These are phyloP conservation scores for Brachionus calyciflorus DNA, from an alignment of 1,140 invertebrate genomes.

Conservation along the genomic window DNA sequence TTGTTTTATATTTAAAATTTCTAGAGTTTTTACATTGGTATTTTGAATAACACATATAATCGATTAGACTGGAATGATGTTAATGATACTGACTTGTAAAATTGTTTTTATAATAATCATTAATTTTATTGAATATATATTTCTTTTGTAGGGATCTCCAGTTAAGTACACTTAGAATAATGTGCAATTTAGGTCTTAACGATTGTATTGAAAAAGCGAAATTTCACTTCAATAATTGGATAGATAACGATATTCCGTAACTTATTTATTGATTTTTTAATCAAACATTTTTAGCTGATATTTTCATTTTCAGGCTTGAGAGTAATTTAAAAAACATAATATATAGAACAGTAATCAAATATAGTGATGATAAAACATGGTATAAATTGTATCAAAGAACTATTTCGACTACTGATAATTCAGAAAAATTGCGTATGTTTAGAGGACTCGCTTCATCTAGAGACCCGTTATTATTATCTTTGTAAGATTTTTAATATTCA, in stretches of 20 bases:
- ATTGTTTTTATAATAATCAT: neutral
- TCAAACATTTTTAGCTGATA: too few species aligned
- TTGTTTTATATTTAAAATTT: neutral
- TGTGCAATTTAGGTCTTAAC: slow-evolving; percentile 14
- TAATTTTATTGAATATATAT: neutral
- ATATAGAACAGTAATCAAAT: slow-evolving; percentile 21
- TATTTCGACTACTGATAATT: slow-evolving; percentile 5
- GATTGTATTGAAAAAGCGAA: slow-evolving; percentile 17
- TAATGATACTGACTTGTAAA: neutral
- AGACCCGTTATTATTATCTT: neutral
- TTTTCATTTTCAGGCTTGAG: slow-evolving; percentile 10
- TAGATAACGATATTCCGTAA: slow-evolving; percentile 5
- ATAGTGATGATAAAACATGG: slow-evolving; percentile 7
- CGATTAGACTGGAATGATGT: neutral
- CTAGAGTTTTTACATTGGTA: slow-evolving; percentile 6
- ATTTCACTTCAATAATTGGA: slow-evolving; percentile 1
- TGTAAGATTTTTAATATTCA: neutral
- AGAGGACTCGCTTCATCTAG: neutral
- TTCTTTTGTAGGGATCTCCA: slow-evolving; percentile 11
- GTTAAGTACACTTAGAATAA: neutral
- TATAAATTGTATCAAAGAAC: slow-evolving; percentile 4
- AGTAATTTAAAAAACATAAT: slow-evolving; percentile 28
- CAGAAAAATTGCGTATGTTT: slow-evolving; percentile 32
- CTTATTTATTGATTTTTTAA: neutral
- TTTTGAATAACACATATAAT: slow-evolving; percentile 2